Percentiles rank a stretch among this genome's conserved stretches.
These are phyloP conservation scores for Ganaspis sp. DNA, from an alignment of 1,140 invertebrate species.

Conservation along the genomic window DNA sequence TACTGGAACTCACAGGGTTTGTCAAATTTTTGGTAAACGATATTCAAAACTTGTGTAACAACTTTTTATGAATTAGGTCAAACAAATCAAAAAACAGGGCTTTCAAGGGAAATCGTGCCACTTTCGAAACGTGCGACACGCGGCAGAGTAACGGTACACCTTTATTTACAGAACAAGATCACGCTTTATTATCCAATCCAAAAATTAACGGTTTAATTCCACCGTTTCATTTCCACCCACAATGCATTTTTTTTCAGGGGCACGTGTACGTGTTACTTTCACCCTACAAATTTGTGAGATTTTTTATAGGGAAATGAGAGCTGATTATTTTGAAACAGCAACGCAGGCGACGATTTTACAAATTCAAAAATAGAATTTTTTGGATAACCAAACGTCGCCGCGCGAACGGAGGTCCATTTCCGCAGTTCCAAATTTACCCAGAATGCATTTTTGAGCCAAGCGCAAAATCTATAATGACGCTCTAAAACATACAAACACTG, in stretches of 20 bases:
- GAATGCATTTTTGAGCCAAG: constrained; percentile 40
- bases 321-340: not conserved
- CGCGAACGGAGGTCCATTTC: constrained; percentile 42
- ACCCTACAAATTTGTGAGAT: not conserved
- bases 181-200: constrained; percentile 59
- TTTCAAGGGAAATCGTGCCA: constrained; percentile 11
- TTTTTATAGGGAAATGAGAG: not conserved
- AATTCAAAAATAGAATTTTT: not conserved
- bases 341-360: not conserved
- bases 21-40: not conserved
- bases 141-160: constrained; percentile 48
- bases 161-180: constrained; percentile 54
- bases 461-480: constrained; percentile 62
- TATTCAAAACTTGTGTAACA: not conserved
- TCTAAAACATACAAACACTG: not conserved
- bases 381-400: constrained; percentile 13
- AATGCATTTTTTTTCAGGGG: constrained; percentile 55
- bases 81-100: constrained; percentile 6
- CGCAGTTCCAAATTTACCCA: constrained; percentile 48
- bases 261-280: constrained; percentile 10
- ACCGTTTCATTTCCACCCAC: constrained; percentile 63
- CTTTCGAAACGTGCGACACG: constrained; percentile 25
- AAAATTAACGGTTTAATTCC: constrained; percentile 66
- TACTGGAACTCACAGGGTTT: not conserved
- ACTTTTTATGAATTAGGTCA: not conserved